phyloP scores from a whole-genome alignment of 2,888 invertebrate genomes.

The Acanthacorydalis orientalis region DNA sequence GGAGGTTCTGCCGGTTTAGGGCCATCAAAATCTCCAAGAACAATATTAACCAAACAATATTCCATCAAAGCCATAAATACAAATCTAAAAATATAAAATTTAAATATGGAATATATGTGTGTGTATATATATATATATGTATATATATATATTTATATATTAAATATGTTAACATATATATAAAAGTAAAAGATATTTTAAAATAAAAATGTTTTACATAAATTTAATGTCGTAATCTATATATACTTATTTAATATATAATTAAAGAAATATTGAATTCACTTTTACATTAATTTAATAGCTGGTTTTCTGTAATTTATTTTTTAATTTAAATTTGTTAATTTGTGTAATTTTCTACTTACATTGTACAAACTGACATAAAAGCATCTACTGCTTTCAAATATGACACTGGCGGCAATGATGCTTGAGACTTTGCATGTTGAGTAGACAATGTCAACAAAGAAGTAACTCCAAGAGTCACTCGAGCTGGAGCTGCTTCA shows the following conservation, averaged over 20 bases:
- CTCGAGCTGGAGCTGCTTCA: slow-evolving; percentile 83
- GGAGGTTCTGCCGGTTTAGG: slow-evolving; percentile 35
- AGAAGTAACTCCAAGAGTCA: slow-evolving; percentile 83
- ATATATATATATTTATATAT: no score
- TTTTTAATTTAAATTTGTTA: background rate
- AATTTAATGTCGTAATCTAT: no score
- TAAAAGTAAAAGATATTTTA: background rate
- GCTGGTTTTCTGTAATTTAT: no score
- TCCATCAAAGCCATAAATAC: slow-evolving; percentile 91
- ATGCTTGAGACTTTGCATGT: slow-evolving; percentile 87
- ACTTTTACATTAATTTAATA: no score
- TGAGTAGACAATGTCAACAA: slow-evolving; percentile 78
- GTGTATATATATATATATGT: no score
- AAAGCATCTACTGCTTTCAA: slow-evolving; percentile 84
- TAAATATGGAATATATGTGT: background rate
- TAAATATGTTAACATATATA: background rate
- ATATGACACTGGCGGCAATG: slow-evolving; percentile 83
- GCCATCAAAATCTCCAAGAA: slow-evolving; percentile 55
- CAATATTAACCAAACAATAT: slow-evolving; percentile 77
- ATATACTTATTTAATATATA: no score
- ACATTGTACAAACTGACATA: slow-evolving; percentile 84
- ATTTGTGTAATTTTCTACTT: slow-evolving; percentile 21
- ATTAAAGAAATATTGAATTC: no score
- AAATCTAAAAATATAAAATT: slow-evolving; percentile 35
- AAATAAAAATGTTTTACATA: no score